Conservation (phyloP, 2,113 vertebrate species). For the Trematocara marginatum region DNA sequence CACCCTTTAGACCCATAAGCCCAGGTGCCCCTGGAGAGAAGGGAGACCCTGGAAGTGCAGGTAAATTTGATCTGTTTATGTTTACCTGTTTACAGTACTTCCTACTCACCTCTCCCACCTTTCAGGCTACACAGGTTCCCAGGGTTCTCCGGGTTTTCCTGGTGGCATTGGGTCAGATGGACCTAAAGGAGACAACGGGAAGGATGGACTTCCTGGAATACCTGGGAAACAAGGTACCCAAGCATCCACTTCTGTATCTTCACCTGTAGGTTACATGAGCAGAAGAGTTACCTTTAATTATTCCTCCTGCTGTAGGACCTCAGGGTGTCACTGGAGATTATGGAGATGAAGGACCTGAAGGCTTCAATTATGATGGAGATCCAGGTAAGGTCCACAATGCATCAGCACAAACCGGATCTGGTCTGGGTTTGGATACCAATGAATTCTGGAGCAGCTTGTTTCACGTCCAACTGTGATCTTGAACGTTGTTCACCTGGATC, state of each 20-base stretch:
- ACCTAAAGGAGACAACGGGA: constrained; percentile 61
- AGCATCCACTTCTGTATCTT: not conserved
- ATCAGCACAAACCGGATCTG: not conserved
- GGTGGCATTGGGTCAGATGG: constrained; percentile 59
- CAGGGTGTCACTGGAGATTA: constrained; percentile 44
- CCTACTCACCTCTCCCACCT: not conserved
- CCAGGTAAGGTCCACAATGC: constrained; percentile 8
- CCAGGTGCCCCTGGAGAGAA: constrained; percentile 49
- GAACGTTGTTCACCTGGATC: not conserved
- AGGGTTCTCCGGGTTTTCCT: constrained; percentile 37
- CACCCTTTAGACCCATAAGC: constrained; percentile 24
- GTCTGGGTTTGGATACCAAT: not conserved
- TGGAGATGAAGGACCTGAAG: constrained; percentile 62
- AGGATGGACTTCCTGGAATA: constrained; percentile 15
- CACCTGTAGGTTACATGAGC: not conserved
- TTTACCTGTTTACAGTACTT: not conserved
- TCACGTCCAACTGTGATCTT: not conserved
- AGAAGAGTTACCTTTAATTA: not conserved
- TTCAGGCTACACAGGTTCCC: constrained; percentile 29
- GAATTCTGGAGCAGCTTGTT: not conserved
- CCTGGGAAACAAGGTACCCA: constrained; percentile 53
- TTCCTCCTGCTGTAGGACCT: constrained; percentile 29
- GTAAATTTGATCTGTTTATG: constrained; percentile 14
- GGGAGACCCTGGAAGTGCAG: constrained; percentile 55
- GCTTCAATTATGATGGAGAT: constrained; percentile 45